Evolutionary conservation across 2,797 vertebrate genomes (phyloP).

Genomic region (Echeneis naucrates): DNA sequence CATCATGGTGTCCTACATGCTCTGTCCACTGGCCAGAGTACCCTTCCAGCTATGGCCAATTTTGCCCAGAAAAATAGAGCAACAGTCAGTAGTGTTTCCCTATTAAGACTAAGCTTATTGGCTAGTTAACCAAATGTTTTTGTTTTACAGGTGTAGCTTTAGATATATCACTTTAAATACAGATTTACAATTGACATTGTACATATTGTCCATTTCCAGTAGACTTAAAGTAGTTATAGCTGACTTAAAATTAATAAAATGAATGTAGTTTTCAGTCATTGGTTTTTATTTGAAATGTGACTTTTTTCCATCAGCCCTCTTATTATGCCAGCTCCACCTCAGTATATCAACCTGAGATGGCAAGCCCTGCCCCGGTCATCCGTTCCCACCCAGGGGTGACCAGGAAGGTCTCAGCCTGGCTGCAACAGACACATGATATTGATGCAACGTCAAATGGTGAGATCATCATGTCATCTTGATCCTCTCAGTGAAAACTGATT

Average conservation of each 20-base stretch:
- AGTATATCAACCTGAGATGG: slow-evolving; percentile 41
- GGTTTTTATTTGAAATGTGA: background rate
- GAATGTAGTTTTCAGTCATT: background rate
- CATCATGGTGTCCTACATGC: slow-evolving; percentile 82
- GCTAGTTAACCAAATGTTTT: background rate
- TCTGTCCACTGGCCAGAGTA: slow-evolving; percentile 62
- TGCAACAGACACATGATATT: slow-evolving; percentile 88
- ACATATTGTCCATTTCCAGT: too few species aligned
- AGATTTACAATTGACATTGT: too few species aligned
- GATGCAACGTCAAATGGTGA: slow-evolving; percentile 71
- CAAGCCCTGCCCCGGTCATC: slow-evolving; percentile 63
- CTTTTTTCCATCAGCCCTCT: slow-evolving; percentile 43
- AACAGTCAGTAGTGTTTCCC: slow-evolving; percentile 56
- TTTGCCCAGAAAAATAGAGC: slow-evolving; percentile 63
- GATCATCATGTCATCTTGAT: background rate
- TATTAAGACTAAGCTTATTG: background rate
- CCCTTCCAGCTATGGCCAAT: slow-evolving; percentile 61
- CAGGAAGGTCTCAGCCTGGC: slow-evolving; percentile 89
- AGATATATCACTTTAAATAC: background rate
- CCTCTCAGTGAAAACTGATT: background rate
- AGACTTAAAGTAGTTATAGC: too few species aligned
- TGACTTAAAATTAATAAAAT: background rate
- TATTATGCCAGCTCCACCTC: slow-evolving; percentile 70
- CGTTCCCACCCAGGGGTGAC: slow-evolving; percentile 74
- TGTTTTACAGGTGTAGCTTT: background rate